Conservation (phyloP, 2,888 invertebrate genomes). For the Cylloceria caligata region DNA sequence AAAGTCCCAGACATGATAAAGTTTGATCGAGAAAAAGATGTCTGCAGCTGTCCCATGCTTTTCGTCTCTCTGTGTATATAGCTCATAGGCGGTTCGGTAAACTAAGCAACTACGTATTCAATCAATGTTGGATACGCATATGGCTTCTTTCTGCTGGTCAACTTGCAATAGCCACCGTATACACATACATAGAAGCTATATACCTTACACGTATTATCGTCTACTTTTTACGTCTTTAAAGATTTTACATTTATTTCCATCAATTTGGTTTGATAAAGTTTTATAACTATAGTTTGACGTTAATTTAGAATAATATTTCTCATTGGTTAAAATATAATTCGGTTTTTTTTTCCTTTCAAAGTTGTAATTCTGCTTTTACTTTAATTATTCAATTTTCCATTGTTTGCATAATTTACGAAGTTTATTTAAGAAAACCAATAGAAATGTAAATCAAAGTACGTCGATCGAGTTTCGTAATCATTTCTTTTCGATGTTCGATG, state of each 20-base stretch:
- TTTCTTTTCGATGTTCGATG: too few species aligned
- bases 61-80: constrained; percentile 4
- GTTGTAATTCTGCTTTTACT: neutral
- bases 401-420: neutral
- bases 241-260: neutral
- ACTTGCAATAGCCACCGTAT: constrained; percentile 1
- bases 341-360: neutral
- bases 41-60: neutral
- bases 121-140: constrained; percentile 80
- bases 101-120: constrained; percentile 73
- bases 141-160: constrained; percentile 74
- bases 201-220: too few species aligned
- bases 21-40: constrained; percentile 40
- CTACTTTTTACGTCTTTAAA: neutral
- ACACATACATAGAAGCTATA: too few species aligned
- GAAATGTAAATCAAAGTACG: too few species aligned
- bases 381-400: neutral
- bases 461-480: neutral
- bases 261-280: too few species aligned
- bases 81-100: constrained; percentile 14
- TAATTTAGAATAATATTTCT: too few species aligned
- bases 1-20: constrained; percentile 21
- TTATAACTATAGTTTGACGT: too few species aligned
- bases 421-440: neutral
- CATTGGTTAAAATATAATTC: too few species aligned